A percentile compares a stretch with the other conserved stretches of the same genome.
Conservation (phyloP, 1,140 invertebrate species). For the Stenopsyche tienmushanensis region DNA sequence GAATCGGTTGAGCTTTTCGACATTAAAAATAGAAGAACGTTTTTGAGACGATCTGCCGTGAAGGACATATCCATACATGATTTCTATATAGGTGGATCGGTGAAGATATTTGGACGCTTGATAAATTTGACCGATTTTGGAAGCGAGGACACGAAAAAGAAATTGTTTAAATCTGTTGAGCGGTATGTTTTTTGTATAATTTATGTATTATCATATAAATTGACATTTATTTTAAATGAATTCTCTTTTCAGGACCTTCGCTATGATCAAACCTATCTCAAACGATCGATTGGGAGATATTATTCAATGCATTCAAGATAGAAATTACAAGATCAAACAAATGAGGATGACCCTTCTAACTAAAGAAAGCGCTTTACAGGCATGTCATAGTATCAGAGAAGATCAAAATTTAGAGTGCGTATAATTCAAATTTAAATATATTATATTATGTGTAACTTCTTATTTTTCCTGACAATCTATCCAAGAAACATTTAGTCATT, state of each 20-base stretch:
- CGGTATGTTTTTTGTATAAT: conserved; percentile 53
- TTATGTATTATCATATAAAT: not conserved
- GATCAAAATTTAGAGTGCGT: conserved; percentile 65
- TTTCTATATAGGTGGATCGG: conserved; percentile 74
- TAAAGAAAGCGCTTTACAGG: conserved; percentile 60
- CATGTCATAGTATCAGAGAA: conserved; percentile 61
- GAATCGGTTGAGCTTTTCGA: conserved; percentile 82
- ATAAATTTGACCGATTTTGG: conserved; percentile 79
- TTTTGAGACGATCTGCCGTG: conserved; percentile 72
- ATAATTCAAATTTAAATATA: conserved; percentile 4
- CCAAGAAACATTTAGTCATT: too few species aligned
- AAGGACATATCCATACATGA: conserved; percentile 66
- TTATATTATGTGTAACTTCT: too few species aligned
- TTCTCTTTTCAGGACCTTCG: conserved; percentile 66
- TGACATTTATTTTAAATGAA: not conserved
- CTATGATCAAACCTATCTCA: conserved; percentile 71
- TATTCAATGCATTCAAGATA: conserved; percentile 63
- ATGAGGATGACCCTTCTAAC: conserved; percentile 70
- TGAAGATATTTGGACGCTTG: conserved; percentile 75
- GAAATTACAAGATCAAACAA: conserved; percentile 70
- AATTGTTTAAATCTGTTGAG: conserved; percentile 60
- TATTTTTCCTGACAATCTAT: too few species aligned
- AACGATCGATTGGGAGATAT: conserved; percentile 74
- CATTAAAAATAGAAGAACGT: conserved; percentile 69
- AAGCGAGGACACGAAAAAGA: conserved; percentile 65